Base-by-base conservation (phyloP, 2,888 invertebrate species). In the Drosophila silvestris region DNA sequence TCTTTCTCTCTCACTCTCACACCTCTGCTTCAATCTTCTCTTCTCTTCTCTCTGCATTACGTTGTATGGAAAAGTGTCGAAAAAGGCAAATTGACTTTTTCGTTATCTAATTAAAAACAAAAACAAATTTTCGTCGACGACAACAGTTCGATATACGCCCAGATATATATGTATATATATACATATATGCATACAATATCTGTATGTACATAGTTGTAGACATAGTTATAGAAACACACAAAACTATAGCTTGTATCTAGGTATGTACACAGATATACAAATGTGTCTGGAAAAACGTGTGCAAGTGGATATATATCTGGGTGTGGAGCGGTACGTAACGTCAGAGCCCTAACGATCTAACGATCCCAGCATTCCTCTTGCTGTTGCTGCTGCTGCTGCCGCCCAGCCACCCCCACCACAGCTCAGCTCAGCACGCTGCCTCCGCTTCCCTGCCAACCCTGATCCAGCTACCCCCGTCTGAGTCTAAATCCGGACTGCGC, bases 401-500 rank as follows among this genome's bases (percentile, higher is more conserved):
- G 19, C 44, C 54, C 16, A 14, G 30, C 63, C 33, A 12, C 37
- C 14, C 39, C 10, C 37, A 19, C 50, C 28, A 22, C 28, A 12
- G 0, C 5, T 16, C 16, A 26, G 9, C n/a, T 5, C n/a, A 41
- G 0, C 37, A 3, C 6, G 12, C 26, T 47, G 26, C 12, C 19
- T 50, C 19, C 28, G n/a, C 50, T 26, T 32, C 52, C 30, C 52
- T 52, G 10, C 47, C 47, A 16, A 47, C 52, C 28, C 52, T 52
- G 30, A 52, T 52, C 32, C 47, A 47, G 47, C 47, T 33, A 33
- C 32, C 33, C 12, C 33, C 33, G 19, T 33, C 63, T 7, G 28
- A 22, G 28, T 22, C 57, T 30, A 50, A 16, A 64, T 10, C n/a
- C 60, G 66, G 50, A 64, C 63, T 76, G 77, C 72, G 85, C 83